A percentile compares a stretch with the other conserved stretches of the same genome.
Evolutionary conservation across 2,113 vertebrate species (phyloP).

Genomic region (Cairina moschata): DNA sequence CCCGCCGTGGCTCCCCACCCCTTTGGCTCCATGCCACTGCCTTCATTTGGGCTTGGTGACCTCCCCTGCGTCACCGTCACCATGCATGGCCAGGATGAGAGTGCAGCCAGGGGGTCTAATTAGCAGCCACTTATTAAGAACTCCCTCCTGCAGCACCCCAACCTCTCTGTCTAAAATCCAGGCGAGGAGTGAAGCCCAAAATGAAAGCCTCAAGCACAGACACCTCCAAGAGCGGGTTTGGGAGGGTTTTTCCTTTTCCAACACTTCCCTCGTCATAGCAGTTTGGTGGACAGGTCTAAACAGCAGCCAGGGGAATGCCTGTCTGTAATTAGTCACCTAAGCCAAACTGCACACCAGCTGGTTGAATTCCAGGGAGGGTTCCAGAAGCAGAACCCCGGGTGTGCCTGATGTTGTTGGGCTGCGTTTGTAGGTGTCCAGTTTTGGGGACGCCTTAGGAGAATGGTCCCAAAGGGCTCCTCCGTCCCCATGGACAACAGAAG

Average conservation of each 20-base stretch:
- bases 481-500: not conserved
- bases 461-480: not conserved
- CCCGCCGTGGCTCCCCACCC: not conserved
- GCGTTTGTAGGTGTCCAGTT: not conserved
- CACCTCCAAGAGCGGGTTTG: not conserved
- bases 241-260: not conserved
- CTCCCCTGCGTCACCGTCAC: not conserved
- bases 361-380: not conserved
- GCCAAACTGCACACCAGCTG: not conserved
- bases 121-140: not conserved
- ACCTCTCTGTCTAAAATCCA: not conserved
- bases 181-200: not conserved
- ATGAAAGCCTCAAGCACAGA: not conserved
- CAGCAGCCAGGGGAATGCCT: not conserved
- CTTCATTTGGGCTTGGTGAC: not conserved
- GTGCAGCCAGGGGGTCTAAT: not conserved
- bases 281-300: not conserved
- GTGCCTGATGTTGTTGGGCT: no score
- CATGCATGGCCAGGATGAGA: accelerated
- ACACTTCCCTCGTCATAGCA: not conserved
- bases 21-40: accelerated
- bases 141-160: not conserved
- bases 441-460: not conserved
- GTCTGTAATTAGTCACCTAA: not conserved
- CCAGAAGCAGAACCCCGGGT: not conserved